phyloP scores from a whole-genome alignment of 1,140 invertebrate genomes.

The Oncopodura yosiiana region DNA sequence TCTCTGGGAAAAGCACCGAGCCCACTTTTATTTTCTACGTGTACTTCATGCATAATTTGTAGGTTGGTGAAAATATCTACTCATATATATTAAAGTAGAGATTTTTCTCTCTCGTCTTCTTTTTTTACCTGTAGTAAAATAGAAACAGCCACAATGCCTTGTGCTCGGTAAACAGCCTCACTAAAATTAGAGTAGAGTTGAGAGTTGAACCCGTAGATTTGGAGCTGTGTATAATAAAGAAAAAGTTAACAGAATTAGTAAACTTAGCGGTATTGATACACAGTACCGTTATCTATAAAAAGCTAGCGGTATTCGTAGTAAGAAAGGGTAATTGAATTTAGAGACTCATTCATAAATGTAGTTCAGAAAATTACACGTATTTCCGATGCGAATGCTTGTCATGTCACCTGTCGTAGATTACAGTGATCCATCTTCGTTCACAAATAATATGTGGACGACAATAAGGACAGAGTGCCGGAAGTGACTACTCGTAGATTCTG shows the following conservation, averaged over 20 bases:
- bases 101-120: background rate
- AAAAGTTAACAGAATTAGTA: slow-evolving; percentile 21
- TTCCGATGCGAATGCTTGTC: background rate
- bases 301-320: no score
- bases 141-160: slow-evolving; percentile 84
- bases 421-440: no score
- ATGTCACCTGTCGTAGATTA: background rate
- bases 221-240: slow-evolving; percentile 65
- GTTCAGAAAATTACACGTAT: background rate
- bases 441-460: no score
- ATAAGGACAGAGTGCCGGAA: no score
- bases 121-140: slow-evolving; percentile 78
- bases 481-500: no score
- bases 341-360: background rate
- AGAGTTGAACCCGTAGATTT: slow-evolving; percentile 89
- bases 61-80: no score
- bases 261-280: slow-evolving; percentile 1
- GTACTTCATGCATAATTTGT: no score
- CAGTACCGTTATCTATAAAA: no score
- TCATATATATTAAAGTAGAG: no score
- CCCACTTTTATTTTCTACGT: no score
- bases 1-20: no score
- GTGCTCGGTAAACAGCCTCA: slow-evolving; percentile 83
- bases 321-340: background rate
- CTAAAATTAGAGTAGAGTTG: slow-evolving; percentile 95